These are phyloP conservation scores for Homalodisca vitripennis DNA, from an alignment of 1,140 invertebrate genomes.

Conservation along the genomic window DNA sequence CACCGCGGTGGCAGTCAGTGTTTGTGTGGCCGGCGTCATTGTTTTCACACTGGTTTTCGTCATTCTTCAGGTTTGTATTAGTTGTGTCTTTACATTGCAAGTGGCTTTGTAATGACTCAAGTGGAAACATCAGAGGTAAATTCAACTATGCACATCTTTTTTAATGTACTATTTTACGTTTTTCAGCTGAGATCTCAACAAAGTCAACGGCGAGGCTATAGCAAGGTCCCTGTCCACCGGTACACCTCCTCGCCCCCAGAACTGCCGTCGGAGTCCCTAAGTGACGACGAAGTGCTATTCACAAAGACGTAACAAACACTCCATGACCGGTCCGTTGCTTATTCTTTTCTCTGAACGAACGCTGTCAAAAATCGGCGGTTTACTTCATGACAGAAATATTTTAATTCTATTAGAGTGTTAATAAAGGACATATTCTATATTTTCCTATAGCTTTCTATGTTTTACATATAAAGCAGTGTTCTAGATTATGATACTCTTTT, in stretches of 20 bases:
- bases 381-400: conserved; percentile 18
- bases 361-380: background rate
- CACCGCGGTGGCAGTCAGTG: conserved; percentile 62
- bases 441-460: conserved; percentile 27
- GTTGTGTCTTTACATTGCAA: no score
- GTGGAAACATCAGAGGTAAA: background rate
- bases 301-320: conserved; percentile 21
- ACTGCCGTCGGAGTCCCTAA: background rate
- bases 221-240: conserved; percentile 17
- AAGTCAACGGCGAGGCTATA: conserved; percentile 12
- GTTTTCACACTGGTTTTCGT: conserved; percentile 66
- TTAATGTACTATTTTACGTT: background rate
- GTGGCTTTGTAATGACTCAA: background rate
- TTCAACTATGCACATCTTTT: background rate
- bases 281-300: conserved; percentile 19
- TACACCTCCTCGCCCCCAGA: background rate
- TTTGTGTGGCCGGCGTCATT: conserved; percentile 62
- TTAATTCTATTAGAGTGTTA: conserved; percentile 23
- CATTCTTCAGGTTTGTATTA: conserved; percentile 59
- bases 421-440: conserved; percentile 20
- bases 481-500: conserved; percentile 22
- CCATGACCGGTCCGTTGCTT: background rate
- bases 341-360: conserved; percentile 17
- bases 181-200: conserved; percentile 17
- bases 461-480: conserved; percentile 15